Conservation (phyloP, 2,797 vertebrate genomes). For the Orientallactaga sibirica region DNA sequence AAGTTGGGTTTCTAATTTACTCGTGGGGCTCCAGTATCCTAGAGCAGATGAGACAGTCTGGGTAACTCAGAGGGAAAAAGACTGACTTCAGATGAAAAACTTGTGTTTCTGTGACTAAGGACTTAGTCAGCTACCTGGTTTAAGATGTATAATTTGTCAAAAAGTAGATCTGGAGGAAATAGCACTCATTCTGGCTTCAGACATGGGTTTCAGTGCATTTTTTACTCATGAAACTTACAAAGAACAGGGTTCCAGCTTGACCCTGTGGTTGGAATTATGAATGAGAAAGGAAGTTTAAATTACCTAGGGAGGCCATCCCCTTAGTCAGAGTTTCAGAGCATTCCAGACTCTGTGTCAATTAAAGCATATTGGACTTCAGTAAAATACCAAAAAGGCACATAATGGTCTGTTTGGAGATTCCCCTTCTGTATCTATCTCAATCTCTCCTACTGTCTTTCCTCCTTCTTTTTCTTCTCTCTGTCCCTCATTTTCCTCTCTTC, state of each 20-base stretch:
- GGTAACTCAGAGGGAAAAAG: constrained; percentile 57
- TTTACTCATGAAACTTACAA: constrained; percentile 87
- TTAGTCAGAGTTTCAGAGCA: constrained; percentile 86
- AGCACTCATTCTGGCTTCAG: constrained; percentile 81
- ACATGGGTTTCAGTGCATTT: constrained; percentile 85
- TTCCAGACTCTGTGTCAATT: constrained; percentile 72
- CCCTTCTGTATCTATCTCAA: too few species aligned
- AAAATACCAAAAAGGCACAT: constrained; percentile 59
- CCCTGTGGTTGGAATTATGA: constrained; percentile 87
- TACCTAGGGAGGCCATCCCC: constrained; percentile 82
- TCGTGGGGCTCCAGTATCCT: constrained; percentile 47
- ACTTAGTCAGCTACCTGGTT: constrained; percentile 88
- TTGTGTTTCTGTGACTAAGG: constrained; percentile 87
- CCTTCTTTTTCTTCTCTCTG: fast-evolving
- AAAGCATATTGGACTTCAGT: constrained; percentile 52
- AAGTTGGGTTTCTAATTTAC: constrained; percentile 72
- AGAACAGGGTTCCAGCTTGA: constrained; percentile 87
- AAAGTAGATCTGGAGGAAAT: constrained; percentile 82
- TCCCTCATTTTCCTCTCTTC: neutral
- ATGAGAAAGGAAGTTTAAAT: constrained; percentile 86
- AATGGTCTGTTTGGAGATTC: constrained; percentile 46
- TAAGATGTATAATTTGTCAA: constrained; percentile 79
- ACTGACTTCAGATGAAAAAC: constrained; percentile 82
- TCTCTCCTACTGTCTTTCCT: fast-evolving
- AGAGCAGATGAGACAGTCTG: constrained; percentile 43